These are phyloP conservation scores for Drosophila falleni DNA, from an alignment of 2,888 invertebrate species.

Conservation along the genomic window DNA sequence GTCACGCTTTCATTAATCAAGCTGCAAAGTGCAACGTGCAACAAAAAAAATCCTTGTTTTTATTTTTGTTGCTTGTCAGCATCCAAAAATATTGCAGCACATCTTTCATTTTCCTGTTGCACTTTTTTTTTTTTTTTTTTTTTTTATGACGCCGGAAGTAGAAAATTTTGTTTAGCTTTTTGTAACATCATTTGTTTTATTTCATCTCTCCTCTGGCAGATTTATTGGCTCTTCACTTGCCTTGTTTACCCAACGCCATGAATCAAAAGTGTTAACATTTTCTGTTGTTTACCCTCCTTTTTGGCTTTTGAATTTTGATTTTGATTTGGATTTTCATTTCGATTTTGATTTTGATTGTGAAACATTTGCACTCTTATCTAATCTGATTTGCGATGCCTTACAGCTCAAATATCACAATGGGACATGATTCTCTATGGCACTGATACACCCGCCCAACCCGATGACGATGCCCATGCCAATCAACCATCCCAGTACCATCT, in stretches of 20 bases:
- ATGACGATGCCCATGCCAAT: slow-evolving; percentile 82
- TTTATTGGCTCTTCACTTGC: slow-evolving; percentile 60
- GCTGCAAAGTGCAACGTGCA: slow-evolving; percentile 39
- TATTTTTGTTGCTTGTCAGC: slow-evolving; percentile 41
- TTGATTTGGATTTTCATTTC: slow-evolving; percentile 6
- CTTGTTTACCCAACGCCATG: slow-evolving; percentile 48
- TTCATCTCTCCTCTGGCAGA: slow-evolving; percentile 47
- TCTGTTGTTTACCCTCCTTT: slow-evolving; percentile 39
- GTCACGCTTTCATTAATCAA: slow-evolving; percentile 60
- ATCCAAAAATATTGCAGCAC: slow-evolving; percentile 32
- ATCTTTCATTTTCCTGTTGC: slow-evolving; percentile 61
- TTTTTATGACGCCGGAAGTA: slow-evolving; percentile 16
- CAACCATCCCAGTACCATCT: slow-evolving; percentile 66
- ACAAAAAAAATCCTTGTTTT: slow-evolving; percentile 23
- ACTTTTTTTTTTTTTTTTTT: slow-evolving; percentile 23
- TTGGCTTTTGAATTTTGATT: slow-evolving; percentile 32
- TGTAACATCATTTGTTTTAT: slow-evolving; percentile 60
- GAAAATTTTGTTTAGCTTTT: slow-evolving; percentile 40
- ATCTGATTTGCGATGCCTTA: slow-evolving; percentile 47
- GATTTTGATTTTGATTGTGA: slow-evolving; percentile 25
- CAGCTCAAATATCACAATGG: slow-evolving; percentile 91
- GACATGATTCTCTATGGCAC: slow-evolving; percentile 94
- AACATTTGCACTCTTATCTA: slow-evolving; percentile 20
- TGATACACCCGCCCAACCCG: slow-evolving; percentile 88
- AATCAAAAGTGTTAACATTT: slow-evolving; percentile 52